These are phyloP conservation scores for Numida meleagris DNA, from an alignment of 2,113 vertebrate genomes.

Conservation along the genomic window DNA sequence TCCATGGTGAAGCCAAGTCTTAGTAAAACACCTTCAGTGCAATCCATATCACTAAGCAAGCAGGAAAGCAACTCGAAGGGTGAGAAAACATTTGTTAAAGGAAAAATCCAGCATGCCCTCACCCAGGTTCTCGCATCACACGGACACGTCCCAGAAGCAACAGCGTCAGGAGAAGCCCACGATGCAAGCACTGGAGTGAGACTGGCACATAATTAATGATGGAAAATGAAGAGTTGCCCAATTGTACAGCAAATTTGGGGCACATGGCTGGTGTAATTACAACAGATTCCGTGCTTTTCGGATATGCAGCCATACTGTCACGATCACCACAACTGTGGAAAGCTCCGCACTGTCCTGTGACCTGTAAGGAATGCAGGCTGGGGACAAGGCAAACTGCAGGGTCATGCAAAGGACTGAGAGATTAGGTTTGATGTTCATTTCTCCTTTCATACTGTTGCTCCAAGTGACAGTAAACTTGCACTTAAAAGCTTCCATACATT, in stretches of 20 bases:
- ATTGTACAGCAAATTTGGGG: not conserved
- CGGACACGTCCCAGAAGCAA: not conserved
- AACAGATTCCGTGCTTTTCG: not conserved
- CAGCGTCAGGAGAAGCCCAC: not conserved
- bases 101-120: not conserved
- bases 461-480: not conserved
- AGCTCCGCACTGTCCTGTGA: not conserved
- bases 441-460: not conserved
- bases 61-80: not conserved
- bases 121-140: too few species aligned
- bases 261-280: rapidly evolving
- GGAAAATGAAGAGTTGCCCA: not conserved
- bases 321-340: not conserved
- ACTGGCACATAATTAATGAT: not conserved
- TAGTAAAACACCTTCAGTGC: not conserved
- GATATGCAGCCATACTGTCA: not conserved
- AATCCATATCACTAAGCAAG: not conserved
- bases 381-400: not conserved
- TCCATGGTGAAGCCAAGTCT: not conserved
- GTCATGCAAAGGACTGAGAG: not conserved
- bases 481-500: not conserved
- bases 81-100: not conserved
- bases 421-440: not conserved
- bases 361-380: not conserved
- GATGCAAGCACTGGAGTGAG: not conserved